Evolutionary conservation across 2,797 vertebrate species (phyloP).

Genomic region (Holocentrus rufus): DNA sequence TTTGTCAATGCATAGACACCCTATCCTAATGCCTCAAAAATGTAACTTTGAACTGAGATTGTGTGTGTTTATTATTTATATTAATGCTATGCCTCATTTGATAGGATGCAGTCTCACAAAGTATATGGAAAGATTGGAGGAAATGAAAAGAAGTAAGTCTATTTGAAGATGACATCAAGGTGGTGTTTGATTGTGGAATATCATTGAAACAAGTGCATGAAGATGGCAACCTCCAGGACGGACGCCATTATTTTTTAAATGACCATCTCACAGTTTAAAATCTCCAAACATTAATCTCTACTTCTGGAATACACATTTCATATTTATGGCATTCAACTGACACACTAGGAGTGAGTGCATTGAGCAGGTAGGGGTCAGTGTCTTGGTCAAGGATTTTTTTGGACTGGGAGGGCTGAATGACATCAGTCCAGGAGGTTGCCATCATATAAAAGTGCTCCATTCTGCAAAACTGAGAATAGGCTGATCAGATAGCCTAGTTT

Average conservation of each 20-base stretch:
- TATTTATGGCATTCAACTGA: too few relatives aligned
- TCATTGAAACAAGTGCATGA: not conserved
- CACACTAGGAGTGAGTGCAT: too few relatives aligned
- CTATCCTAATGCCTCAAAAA: not conserved
- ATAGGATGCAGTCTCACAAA: constrained; percentile 91
- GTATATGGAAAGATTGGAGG: constrained; percentile 90
- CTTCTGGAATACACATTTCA: not conserved
- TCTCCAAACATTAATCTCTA: not conserved
- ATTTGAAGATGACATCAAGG: not conserved
- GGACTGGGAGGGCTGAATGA: not conserved
- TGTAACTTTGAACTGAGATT: not conserved
- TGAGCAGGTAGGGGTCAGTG: too few relatives aligned
- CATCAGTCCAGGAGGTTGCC: not conserved
- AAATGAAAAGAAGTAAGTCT: constrained; percentile 93
- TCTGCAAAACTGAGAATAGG: not conserved
- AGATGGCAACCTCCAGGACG: not conserved
- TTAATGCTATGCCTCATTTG: constrained; percentile 5
- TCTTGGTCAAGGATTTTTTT: not conserved
- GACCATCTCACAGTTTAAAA: not conserved
- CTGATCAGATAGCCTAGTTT: not conserved
- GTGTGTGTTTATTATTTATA: not conserved
- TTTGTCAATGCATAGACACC: not conserved
- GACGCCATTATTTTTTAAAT: not conserved
- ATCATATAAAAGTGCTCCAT: not conserved
- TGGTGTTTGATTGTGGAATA: not conserved